phyloP scores from a whole-genome alignment of 2,113 vertebrate species.

The Lipophrys pholis region DNA sequence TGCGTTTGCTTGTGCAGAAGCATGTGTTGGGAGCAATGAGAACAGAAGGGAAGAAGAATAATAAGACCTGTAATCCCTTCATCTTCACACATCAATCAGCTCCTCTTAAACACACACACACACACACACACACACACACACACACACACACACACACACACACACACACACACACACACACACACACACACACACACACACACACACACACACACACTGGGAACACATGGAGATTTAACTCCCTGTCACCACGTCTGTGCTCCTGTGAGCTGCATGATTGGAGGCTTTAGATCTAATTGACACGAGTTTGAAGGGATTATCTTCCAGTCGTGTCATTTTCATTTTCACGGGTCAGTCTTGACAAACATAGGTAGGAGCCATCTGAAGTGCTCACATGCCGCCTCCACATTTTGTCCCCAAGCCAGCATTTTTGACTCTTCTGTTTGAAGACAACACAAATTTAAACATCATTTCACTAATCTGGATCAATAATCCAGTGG shows the following conservation, averaged over 20 bases:
- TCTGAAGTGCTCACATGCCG: too few relatives aligned
- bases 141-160: slow-evolving; percentile 8
- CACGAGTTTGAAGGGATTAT: slow-evolving; percentile 17
- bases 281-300: slow-evolving; percentile 38
- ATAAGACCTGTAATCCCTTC: slow-evolving; percentile 53
- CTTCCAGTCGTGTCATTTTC: slow-evolving; percentile 20
- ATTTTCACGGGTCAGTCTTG: not conserved
- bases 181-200: slow-evolving; percentile 10
- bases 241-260: not conserved
- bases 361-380: not conserved
- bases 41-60: slow-evolving; percentile 53
- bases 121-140: slow-evolving; percentile 16
- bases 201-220: slow-evolving; percentile 51
- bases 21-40: slow-evolving; percentile 7
- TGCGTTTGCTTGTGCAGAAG: not conserved
- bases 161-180: slow-evolving; percentile 53
- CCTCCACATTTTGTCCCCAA: too few relatives aligned
- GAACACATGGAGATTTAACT: slow-evolving; percentile 26
- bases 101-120: slow-evolving; percentile 24
- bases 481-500: too few relatives aligned
- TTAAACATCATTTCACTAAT: too few relatives aligned
- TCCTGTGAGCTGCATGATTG: not conserved
- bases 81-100: slow-evolving; percentile 61
- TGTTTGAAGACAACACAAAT: too few relatives aligned
- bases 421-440: too few relatives aligned